Percentiles rank a stretch among this genome's conserved stretches.
Conservation (phyloP, 2,888 invertebrate genomes). For the Anticlea derivata region DNA sequence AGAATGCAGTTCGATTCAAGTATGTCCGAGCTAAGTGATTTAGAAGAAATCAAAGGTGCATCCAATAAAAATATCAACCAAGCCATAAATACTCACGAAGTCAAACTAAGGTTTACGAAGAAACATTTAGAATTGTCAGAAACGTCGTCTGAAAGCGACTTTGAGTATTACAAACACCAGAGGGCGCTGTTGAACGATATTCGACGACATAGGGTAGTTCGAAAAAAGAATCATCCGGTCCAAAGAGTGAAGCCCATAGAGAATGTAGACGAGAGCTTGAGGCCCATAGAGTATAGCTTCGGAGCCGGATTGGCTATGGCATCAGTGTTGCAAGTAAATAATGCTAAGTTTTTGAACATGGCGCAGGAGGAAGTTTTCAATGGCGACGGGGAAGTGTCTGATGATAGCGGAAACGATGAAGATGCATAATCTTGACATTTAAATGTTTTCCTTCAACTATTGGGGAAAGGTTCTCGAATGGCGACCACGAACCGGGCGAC, state of each 20-base stretch:
- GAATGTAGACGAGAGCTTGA: conserved; percentile 66
- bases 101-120: conserved; percentile 54
- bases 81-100: conserved; percentile 36
- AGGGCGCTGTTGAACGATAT: conserved; percentile 60
- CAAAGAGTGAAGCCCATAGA: conserved; percentile 43
- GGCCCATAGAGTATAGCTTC: conserved; percentile 75
- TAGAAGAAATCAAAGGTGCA: conserved; percentile 40
- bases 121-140: conserved; percentile 62
- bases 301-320: conserved; percentile 80
- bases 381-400: conserved; percentile 75
- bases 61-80: conserved; percentile 43
- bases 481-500: no score
- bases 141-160: conserved; percentile 67
- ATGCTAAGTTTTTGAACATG: conserved; percentile 51
- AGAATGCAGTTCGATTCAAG: conserved; percentile 37
- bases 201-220: conserved; percentile 58
- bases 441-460: no score
- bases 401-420: conserved; percentile 78
- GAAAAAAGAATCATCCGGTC: conserved; percentile 61
- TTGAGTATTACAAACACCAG: conserved; percentile 52
- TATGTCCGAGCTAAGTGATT: conserved; percentile 52
- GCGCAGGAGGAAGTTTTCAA: conserved; percentile 69
- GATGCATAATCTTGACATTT: conserved; percentile 46
- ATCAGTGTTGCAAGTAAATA: conserved; percentile 67
- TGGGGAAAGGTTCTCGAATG: no score